Percentiles rank a stretch among this genome's conserved stretches.
Conservation (phyloP, 1,140 invertebrate genomes). For the Harlomillsia oculata region DNA sequence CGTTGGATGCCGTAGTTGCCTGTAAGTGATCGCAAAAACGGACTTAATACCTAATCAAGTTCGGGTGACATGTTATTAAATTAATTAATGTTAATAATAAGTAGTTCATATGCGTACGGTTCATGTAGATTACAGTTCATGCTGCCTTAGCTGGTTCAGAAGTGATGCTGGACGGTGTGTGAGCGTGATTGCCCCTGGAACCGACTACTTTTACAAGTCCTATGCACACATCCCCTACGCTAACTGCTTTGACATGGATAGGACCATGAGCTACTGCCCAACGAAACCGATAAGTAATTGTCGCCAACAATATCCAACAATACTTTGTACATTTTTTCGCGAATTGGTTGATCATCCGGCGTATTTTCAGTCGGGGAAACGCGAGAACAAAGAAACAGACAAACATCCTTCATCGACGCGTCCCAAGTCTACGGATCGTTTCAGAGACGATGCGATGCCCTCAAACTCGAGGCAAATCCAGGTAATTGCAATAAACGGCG, state of each 20-base stretch:
- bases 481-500: too few species aligned
- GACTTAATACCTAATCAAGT: background rate
- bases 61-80: background rate
- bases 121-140: too few species aligned
- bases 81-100: background rate
- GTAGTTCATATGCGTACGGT: too few species aligned
- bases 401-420: slow-evolving; percentile 59
- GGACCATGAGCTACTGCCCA: slow-evolving; percentile 32
- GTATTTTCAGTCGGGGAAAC: slow-evolving; percentile 33
- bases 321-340: too few species aligned
- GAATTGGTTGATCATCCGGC: too few species aligned
- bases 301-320: too few species aligned
- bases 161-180: too few species aligned
- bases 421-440: slow-evolving; percentile 64
- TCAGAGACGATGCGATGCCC: too few species aligned
- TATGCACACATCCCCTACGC: slow-evolving; percentile 56
- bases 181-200: too few species aligned
- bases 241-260: slow-evolving; percentile 43
- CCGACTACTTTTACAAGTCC: too few species aligned
- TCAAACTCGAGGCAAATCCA: too few species aligned
- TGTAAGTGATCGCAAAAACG: slow-evolving; percentile 1
- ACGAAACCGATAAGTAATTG: background rate
- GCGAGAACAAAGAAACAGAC: slow-evolving; percentile 55
- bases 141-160: too few species aligned
- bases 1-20: slow-evolving; percentile 49